A percentile compares a stretch with the other conserved stretches of the same genome.
Evolutionary conservation across 2,888 invertebrate species (phyloP).

Genomic region (Psylliodes chrysocephalus): DNA sequence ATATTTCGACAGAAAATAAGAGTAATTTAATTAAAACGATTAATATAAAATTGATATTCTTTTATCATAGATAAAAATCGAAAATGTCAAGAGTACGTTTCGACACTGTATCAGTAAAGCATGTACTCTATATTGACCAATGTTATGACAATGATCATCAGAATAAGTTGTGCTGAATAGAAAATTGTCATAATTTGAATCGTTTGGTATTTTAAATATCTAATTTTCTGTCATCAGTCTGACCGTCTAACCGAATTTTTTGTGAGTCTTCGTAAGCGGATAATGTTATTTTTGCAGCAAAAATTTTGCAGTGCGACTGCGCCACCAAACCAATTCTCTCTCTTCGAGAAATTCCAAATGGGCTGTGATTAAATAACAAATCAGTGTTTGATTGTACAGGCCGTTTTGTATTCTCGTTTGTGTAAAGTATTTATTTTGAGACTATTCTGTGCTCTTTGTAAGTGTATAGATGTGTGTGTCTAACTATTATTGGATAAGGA

Average conservation of each 20-base stretch:
- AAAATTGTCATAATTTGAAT: too few species aligned
- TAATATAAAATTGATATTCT: too few species aligned
- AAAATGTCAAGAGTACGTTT: too few species aligned
- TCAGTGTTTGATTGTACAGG: slow-evolving; percentile 77
- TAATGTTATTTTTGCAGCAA: slow-evolving; percentile 22
- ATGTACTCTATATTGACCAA: too few species aligned
- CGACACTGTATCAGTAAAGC: too few species aligned
- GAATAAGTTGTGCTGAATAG: too few species aligned
- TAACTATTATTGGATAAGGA: slow-evolving; percentile 52
- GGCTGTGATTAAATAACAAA: slow-evolving; percentile 79
- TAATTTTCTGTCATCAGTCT: slow-evolving; percentile 1
- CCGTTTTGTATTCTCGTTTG: slow-evolving; percentile 71
- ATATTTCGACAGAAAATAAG: not conserved
- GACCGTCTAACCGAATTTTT: slow-evolving; percentile 24
- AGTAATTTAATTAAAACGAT: not conserved
- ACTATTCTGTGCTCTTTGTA: slow-evolving; percentile 60
- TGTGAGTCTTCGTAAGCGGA: not conserved
- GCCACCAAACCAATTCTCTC: slow-evolving; percentile 59
- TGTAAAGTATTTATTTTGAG: slow-evolving; percentile 62
- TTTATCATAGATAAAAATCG: too few species aligned
- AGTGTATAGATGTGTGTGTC: slow-evolving; percentile 55
- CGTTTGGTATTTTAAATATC: not conserved
- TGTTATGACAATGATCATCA: too few species aligned
- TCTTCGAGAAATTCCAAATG: slow-evolving; percentile 76
- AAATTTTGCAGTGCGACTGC: slow-evolving; percentile 48